Conservation (phyloP, 2,888 invertebrate species). For the Eremobia ochroleuca region DNA sequence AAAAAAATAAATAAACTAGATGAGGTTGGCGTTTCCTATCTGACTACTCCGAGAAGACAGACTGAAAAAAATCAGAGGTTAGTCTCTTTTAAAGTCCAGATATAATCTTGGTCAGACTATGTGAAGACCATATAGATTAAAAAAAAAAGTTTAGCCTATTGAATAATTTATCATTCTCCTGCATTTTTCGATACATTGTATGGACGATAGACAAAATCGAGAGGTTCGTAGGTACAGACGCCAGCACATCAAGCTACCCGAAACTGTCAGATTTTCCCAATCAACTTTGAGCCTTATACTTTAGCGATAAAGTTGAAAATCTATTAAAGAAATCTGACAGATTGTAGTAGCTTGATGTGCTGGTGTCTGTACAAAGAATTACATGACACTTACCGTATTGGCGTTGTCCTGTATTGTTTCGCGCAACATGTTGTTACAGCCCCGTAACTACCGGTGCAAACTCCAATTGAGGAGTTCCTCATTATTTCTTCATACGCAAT, state of each 20-base stretch:
- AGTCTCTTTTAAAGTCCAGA: too few relatives aligned
- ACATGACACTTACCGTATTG: slow-evolving; percentile 65
- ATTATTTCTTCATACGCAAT: slow-evolving; percentile 51
- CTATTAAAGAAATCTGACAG: too few relatives aligned
- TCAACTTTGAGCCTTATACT: too few relatives aligned
- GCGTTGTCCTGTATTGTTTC: slow-evolving; percentile 70
- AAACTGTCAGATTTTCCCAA: too few relatives aligned
- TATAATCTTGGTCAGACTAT: neutral
- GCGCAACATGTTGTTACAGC: slow-evolving; percentile 43
- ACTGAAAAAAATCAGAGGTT: too few relatives aligned
- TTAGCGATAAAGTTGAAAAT: too few relatives aligned
- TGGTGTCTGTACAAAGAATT: too few relatives aligned
- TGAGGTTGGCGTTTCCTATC: neutral
- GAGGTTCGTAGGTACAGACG: neutral
- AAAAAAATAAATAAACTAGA: neutral
- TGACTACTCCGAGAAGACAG: too few relatives aligned
- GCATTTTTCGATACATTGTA: neutral
- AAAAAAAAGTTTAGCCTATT: neutral
- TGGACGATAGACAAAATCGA: too few relatives aligned
- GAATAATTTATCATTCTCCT: neutral
- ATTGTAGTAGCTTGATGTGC: too few relatives aligned
- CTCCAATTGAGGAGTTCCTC: slow-evolving; percentile 46
- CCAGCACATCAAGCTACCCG: too few relatives aligned
- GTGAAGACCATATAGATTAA: neutral
- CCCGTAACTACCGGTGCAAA: slow-evolving; percentile 32